Base-by-base conservation (phyloP, 2,888 invertebrate species). In the Caenorhabditis wallacei region DNA sequence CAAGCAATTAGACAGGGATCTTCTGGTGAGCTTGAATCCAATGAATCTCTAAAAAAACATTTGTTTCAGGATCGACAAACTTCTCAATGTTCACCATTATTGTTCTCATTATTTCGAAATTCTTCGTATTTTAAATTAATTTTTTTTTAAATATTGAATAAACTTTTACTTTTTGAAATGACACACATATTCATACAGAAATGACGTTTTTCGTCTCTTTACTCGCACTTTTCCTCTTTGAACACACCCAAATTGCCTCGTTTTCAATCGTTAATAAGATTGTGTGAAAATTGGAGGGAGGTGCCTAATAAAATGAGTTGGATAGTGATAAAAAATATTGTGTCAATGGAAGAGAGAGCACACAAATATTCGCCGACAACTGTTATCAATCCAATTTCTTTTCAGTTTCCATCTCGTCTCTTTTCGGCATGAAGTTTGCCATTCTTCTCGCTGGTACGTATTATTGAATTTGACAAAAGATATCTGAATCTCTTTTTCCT, bases 241-340 rank as follows among this genome's bases (percentile, higher is more conserved):
- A 78, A 78, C 78, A 78, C 78, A 78, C 78, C 78, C 78, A 59
- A 66, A 59, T 74, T 22, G 22, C 61, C n/a, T 48, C 43, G 46
- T 59, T 64, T 66, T 51, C 37, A 56, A 46, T 68, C 71, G 71
- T 70, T 80, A 79, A 80, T 74, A 83, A 69, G 82, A 79, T 79
- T 79, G 83, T 56, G 48, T 72, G 78, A 57, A 72, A 78, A 61
- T 70, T 46, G 57, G 61, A 75, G 81, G 43, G 57, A 64, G 53
- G 61, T 78, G 68, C 61, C 69, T 78, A 78, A 78, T 78, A 78
- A 78, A 78, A 78, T 78, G 78, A 78, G 78, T 69, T 78, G 78
- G 78, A 78, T 78, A 69, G 78, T 61, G 68, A 69, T 69, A 75
- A 76, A 76, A 76, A n/a, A 68, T 24, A 76, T 68, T 43, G 76